These are phyloP conservation scores for Mus caroli DNA, from an alignment of 2,797 vertebrate genomes.

Conservation along the genomic window DNA sequence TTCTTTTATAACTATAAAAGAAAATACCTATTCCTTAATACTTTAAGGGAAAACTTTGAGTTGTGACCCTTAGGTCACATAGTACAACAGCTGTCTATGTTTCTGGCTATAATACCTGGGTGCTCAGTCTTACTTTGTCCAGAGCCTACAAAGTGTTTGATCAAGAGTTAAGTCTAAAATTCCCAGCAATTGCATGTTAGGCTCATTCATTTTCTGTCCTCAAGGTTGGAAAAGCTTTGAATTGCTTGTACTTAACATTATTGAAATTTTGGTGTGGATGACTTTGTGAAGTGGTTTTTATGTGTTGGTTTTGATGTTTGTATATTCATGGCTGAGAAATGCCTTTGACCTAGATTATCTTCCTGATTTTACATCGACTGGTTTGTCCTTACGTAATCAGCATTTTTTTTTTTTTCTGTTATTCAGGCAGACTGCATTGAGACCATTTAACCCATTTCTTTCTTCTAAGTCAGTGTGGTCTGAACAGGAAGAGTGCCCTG, in stretches of 20 bases:
- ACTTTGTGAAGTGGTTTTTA: constrained; percentile 4
- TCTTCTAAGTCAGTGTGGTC: neutral
- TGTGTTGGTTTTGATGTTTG: constrained; percentile 46
- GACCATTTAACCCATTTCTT: neutral
- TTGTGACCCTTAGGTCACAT: neutral
- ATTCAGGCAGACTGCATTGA: neutral
- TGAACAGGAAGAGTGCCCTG: neutral
- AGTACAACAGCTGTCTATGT: neutral
- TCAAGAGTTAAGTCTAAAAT: constrained; percentile 5
- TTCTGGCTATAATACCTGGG: neutral
- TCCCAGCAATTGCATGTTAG: neutral
- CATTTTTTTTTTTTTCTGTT: neutral
- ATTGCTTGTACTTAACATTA: constrained; percentile 34
- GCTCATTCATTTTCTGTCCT: constrained; percentile 23
- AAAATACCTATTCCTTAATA: neutral
- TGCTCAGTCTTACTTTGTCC: neutral
- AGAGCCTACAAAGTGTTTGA: neutral
- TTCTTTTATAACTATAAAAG: neutral
- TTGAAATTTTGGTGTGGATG: constrained; percentile 34
- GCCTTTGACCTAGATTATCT: neutral
- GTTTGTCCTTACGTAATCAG: constrained; percentile 17
- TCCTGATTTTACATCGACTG: constrained; percentile 13
- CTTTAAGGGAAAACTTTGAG: neutral
- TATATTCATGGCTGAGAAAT: neutral
- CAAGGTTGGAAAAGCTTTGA: constrained; percentile 11